Conservation (phyloP, 2,888 invertebrate genomes). For the Drosophila algonquin region DNA sequence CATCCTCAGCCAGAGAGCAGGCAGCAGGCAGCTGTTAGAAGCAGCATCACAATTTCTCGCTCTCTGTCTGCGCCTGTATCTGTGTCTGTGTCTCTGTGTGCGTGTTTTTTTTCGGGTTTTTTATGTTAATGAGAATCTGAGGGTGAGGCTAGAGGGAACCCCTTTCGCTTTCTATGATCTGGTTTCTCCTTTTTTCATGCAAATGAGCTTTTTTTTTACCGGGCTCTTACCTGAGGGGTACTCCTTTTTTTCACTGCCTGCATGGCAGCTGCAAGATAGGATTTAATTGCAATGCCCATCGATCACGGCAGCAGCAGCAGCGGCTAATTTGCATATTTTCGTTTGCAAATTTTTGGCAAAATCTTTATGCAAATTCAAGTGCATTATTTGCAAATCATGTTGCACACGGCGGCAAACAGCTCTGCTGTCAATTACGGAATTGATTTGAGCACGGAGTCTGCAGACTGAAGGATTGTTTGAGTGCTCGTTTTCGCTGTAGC, state of each 20-base stretch:
- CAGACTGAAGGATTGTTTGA: conserved; percentile 44
- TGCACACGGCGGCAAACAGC: conserved; percentile 56
- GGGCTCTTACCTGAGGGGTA: conserved; percentile 60
- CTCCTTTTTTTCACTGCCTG: conserved; percentile 16
- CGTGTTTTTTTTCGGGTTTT: conserved; percentile 42
- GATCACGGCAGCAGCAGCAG: conserved; percentile 23
- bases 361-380: conserved; percentile 81
- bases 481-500: conserved; percentile 48
- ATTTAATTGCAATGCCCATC: conserved; percentile 65
- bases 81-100: no score
- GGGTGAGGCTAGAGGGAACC: conserved; percentile 44
- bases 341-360: conserved; percentile 22
- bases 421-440: conserved; percentile 75
- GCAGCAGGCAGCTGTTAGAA: conserved; percentile 47
- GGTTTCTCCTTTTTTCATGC: conserved; percentile 67
- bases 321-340: conserved; percentile 70
- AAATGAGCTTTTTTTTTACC: conserved; percentile 66
- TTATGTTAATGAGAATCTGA: conserved; percentile 78
- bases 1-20: conserved; percentile 6
- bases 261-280: conserved; percentile 58
- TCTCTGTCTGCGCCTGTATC: no score
- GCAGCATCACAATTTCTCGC: conserved; percentile 58
- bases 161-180: conserved; percentile 60
- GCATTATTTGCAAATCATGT: conserved; percentile 83
- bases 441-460: conserved; percentile 41